Percentiles rank a stretch among this genome's conserved stretches.
Conservation (phyloP, 2,113 vertebrate genomes). For the Odontophorus gujanensis region DNA sequence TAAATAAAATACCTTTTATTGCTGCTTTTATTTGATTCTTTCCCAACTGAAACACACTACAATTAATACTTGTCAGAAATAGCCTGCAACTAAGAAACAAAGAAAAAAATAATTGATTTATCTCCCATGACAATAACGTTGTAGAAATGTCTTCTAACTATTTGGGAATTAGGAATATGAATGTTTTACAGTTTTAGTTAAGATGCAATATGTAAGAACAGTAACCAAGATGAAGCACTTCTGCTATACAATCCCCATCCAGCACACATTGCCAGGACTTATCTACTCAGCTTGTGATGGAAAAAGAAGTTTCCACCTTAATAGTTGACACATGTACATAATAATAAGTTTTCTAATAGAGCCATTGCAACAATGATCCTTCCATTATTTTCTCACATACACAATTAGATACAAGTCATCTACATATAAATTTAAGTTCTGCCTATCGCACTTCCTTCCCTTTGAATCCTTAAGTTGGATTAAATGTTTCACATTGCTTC, state of each 20-base stretch:
- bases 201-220: fast-evolving
- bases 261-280: neutral
- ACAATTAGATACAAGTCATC: neutral
- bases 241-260: neutral
- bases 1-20: neutral
- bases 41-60: neutral
- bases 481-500: neutral
- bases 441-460: neutral
- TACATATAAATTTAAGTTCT: neutral
- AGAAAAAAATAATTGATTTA: neutral
- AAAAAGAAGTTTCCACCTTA: neutral
- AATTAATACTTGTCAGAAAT: neutral
- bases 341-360: neutral
- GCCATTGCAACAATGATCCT: neutral
- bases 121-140: neutral
- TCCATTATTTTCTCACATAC: neutral
- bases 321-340: neutral
- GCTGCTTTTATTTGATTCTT: neutral
- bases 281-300: neutral
- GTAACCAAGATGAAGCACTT: neutral
- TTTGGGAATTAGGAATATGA: neutral
- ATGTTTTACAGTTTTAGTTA: neutral
- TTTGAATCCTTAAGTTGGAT: neutral
- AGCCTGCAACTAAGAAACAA: neutral
- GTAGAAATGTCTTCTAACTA: neutral